Evolutionary conservation across 2,888 invertebrate species (phyloP), one percentile per base, ranked within the genome.

Genomic region (Calameuta filiformis): DNA sequence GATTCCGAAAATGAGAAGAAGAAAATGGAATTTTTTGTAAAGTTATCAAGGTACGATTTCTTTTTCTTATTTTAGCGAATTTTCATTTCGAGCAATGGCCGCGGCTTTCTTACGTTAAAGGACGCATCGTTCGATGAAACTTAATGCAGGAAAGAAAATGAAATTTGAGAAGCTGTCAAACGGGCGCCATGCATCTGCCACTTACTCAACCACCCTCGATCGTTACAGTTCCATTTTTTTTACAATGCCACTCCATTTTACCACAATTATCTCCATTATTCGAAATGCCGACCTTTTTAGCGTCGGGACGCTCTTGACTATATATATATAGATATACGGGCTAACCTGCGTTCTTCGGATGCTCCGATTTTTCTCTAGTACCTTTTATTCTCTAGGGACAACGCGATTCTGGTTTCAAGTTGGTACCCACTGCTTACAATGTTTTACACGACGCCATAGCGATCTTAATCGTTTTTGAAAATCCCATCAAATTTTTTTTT

Each of bases 251-350:
- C 89, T 89, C 89, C 89, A 90, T 89, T 90, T 90, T 87, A 89
- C 88, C 85, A 90, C 90, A 90, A 90, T 90, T 90, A 90, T 90
- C 90, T 88, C 89, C 86, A 89, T 89, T 90, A 89, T 89, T 87
- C 86, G 40, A 40, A 40, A 40, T 40, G 15, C 83, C 30, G 77
- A 89, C 85, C 89, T 85, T 88, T 90, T 89, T 88, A 89, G 87
- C 84, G 83, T 40, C 40, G 40, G 40, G 40, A 40, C 40, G 40
- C 40, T 15, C 40, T 40, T 40, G 40, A 4, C 15, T 56, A 1
- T 40, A 4, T 40, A 40, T 40, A 40, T 40, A 40, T 23, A 40
- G 23, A 40, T 56, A 23, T 6, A 56, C 35, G 15, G 15, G 15
- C 40, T 12, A 40, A 56, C 23, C 15, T 23, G 23, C 23, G 40